phyloP scores from a whole-genome alignment of 2,113 vertebrate genomes.

The Pelodiscus sinensis region DNA sequence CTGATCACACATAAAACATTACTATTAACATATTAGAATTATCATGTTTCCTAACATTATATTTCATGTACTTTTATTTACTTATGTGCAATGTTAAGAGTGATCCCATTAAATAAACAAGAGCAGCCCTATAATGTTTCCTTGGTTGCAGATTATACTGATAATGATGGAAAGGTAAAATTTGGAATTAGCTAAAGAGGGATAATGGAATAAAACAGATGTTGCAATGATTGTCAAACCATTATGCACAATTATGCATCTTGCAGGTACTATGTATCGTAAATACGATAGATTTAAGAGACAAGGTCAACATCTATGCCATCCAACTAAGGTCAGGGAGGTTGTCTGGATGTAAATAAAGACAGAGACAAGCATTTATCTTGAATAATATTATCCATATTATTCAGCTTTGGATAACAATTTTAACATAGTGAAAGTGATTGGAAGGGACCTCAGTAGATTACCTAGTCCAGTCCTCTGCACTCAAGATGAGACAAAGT shows the following conservation, averaged over 20 bases:
- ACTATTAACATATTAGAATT: not conserved
- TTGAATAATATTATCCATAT: not conserved
- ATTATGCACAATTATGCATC: constrained; percentile 37
- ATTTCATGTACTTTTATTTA: constrained; percentile 4
- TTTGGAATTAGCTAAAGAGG: constrained; percentile 26
- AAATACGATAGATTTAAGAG: constrained; percentile 20
- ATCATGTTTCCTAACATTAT: not conserved
- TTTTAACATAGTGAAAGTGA: not conserved
- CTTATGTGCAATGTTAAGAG: not conserved
- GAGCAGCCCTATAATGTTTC: not conserved
- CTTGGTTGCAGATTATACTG: constrained; percentile 25
- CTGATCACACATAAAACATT: not conserved
- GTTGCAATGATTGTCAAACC: constrained; percentile 31
- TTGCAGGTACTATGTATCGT: not conserved
- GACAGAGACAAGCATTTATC: not conserved
- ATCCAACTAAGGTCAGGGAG: not conserved
- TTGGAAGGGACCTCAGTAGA: not conserved
- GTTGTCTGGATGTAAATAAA: not conserved
- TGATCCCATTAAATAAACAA: not conserved
- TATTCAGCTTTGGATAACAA: not conserved
- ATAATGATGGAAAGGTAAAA: constrained; percentile 28
- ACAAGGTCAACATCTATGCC: not conserved
- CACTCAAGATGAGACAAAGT: not conserved
- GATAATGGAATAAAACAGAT: constrained; percentile 15
- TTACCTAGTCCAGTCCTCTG: not conserved